These are phyloP conservation scores for Falco biarmicus DNA, from an alignment of 2,797 vertebrate species.

Conservation along the genomic window DNA sequence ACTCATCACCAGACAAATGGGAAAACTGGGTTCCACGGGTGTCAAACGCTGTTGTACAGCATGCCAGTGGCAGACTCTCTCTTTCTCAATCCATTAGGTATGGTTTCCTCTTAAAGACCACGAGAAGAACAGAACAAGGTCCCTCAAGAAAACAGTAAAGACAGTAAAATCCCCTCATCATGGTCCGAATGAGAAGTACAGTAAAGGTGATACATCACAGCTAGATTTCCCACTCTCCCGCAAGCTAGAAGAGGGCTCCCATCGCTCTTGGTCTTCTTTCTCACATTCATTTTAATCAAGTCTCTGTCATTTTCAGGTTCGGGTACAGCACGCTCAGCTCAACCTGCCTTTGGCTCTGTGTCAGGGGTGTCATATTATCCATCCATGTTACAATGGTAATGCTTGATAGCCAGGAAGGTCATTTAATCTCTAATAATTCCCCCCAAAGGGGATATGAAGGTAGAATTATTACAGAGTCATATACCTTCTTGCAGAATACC, in stretches of 20 bases:
- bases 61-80: background rate
- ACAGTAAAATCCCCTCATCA: slow-evolving; percentile 37
- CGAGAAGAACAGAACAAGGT: background rate
- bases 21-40: background rate
- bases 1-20: background rate
- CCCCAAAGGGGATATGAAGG: slow-evolving; percentile 60
- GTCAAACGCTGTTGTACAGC: background rate
- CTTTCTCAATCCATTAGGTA: background rate
- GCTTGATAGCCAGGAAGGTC: slow-evolving; percentile 58
- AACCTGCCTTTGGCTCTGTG: slow-evolving; percentile 58
- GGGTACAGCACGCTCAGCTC: slow-evolving; percentile 28
- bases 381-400: slow-evolving; percentile 21
- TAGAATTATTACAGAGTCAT: slow-evolving; percentile 62
- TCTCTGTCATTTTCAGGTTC: slow-evolving; percentile 41
- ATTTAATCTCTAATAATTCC: slow-evolving; percentile 61
- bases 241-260: background rate
- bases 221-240: background rate
- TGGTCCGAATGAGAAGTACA: slow-evolving; percentile 29
- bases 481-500: slow-evolving; percentile 45
- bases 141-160: background rate
- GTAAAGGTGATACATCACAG: slow-evolving; percentile 14
- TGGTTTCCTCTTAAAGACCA: background rate
- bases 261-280: slow-evolving; percentile 49
- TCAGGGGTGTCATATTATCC: slow-evolving; percentile 61
- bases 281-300: slow-evolving; percentile 67